Evolutionary conservation across 2,797 vertebrate species (phyloP).

Genomic region (Danio albolineatus): DNA sequence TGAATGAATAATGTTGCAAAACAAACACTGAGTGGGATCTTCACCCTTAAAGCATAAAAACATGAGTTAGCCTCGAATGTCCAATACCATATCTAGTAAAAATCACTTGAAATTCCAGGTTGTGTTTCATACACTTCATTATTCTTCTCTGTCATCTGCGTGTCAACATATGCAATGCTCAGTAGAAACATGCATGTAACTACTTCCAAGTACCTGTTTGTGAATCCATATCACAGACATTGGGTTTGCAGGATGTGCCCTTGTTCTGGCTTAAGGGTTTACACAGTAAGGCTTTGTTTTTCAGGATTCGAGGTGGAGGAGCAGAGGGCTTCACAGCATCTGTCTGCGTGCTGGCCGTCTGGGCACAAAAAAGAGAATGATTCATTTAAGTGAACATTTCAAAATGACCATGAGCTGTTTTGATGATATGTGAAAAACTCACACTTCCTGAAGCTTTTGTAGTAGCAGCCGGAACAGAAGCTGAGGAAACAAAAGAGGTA

Average conservation of each 20-base stretch:
- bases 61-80: too few species aligned
- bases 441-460: conserved; percentile 87
- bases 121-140: too few species aligned
- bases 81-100: too few species aligned
- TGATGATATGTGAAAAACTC: conserved; percentile 70
- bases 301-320: conserved; percentile 84
- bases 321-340: conserved; percentile 80
- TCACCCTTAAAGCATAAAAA: too few species aligned
- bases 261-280: conserved; percentile 95
- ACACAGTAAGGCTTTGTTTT: conserved; percentile 96
- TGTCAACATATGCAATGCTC: neutral
- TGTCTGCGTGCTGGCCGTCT: conserved; percentile 87
- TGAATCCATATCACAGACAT: conserved; percentile 84
- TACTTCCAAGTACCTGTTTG: conserved; percentile 85
- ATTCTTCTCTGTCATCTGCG: neutral
- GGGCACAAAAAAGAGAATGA: neutral
- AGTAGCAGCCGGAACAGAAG: conserved; percentile 79
- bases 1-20: too few species aligned
- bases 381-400: neutral
- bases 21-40: too few species aligned
- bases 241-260: conserved; percentile 92
- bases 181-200: neutral
- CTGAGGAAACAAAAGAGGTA: conserved; percentile 67
- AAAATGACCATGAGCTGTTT: neutral
- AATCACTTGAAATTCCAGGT: too few species aligned